A percentile compares a stretch with the other conserved stretches of the same genome.
Conservation (phyloP, 2,888 invertebrate species). For the Eupithecia abbreviata region DNA sequence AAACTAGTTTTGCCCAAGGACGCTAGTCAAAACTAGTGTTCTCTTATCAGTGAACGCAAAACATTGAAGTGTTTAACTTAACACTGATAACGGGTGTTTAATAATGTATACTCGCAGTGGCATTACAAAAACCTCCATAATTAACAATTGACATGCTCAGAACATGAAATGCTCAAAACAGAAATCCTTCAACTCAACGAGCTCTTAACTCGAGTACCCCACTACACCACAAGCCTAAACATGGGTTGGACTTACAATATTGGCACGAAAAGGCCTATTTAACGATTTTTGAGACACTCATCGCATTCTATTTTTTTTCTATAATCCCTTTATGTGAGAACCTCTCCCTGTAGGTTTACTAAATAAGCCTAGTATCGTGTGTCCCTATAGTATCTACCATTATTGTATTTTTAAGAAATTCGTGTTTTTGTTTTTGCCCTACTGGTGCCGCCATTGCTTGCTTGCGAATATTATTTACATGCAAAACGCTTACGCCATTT, state of each 20-base stretch:
- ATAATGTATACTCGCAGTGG: background rate
- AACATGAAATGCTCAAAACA: slow-evolving; percentile 9
- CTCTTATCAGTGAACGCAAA: background rate
- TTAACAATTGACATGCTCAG: too few relatives aligned
- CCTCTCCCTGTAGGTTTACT: too few relatives aligned
- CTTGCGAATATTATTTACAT: too few relatives aligned
- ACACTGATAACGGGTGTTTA: background rate
- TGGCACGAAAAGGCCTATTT: background rate
- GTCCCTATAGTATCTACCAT: too few relatives aligned
- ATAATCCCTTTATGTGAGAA: background rate
- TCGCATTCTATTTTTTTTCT: background rate
- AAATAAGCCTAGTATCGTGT: background rate
- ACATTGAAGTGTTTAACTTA: background rate
- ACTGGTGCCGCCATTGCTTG: too few relatives aligned
- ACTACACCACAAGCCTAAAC: slow-evolving; percentile 18
- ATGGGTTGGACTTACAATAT: background rate
- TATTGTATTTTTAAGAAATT: too few relatives aligned
- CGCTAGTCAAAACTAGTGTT: background rate
- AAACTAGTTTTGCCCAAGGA: background rate
- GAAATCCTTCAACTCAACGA: slow-evolving; percentile 9
- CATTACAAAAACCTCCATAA: background rate
- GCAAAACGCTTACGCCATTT: too few relatives aligned
- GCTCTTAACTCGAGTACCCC: slow-evolving; percentile 8
- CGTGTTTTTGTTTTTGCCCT: too few relatives aligned
- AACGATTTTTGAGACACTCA: background rate